Base-by-base conservation (phyloP, 2,797 vertebrate species). In the Enteromius mattozi region DNA sequence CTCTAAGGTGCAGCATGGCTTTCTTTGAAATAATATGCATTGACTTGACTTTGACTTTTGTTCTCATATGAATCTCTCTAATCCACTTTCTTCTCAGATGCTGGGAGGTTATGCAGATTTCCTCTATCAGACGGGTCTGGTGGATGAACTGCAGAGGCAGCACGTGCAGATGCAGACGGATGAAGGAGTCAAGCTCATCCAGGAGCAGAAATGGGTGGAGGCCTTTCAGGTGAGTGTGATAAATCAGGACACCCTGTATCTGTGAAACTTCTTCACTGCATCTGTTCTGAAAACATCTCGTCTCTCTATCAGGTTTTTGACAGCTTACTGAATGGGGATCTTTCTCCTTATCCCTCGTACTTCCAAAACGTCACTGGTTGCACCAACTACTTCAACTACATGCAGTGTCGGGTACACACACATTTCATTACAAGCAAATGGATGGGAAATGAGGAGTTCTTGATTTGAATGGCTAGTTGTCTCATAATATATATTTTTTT, bases 311-410 rank as follows among this genome's bases (percentile, higher is more conserved):
- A 97, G 96, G 91, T 97, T 63, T 94, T 97, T 90, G 95, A 96
- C 89, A 74, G 82, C 42, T 92, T 96, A 69, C 79, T 97, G 68
- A 95, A 94, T 51, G 96, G 96, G 0, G 96, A 96, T 21, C 0
- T 93, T 82, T 90, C 77, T 1, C 86, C 85, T 0, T 93, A 94
- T 86, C 93, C 94, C 21, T 96, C 94, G 37, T 96, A 95, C 89
- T 96, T 92, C 89, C 94, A 95, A 90, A 98, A 96, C 81, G 93
- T 91, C 68, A 97, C 96, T 49, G 96, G 97, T 89, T 97, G 95
- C 92, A 93, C 92, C 61, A 96, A 95, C 91, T 97, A 97, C 84
- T 95, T 12, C 86, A 96, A 96, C 92, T 93, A 95, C 88, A 87
- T 98, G 91, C 92, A 90, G 30, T 98, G 96, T 86, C 91, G 90